Evolutionary conservation across 2,113 vertebrate species (phyloP), one percentile per base, ranked within the genome.

Genomic region (Embiotoca jacksoni): DNA sequence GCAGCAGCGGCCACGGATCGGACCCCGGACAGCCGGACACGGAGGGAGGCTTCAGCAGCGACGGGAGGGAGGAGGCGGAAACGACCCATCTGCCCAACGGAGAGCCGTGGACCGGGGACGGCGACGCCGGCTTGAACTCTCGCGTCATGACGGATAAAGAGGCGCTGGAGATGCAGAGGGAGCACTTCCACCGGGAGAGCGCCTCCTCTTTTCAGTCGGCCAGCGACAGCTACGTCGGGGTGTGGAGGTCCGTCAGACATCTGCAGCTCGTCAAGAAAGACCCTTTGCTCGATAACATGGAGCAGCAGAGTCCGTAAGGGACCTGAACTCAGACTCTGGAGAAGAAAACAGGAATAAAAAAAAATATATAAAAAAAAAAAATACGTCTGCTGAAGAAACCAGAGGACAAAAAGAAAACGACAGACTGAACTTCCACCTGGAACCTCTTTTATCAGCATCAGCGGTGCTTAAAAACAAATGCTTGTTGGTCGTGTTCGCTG

Each of bases 231-330:
- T 98, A 97, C 44, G 88, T 96, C 1, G 95, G 95, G 37, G 96
- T 99, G 68, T 98, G 96, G 97, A 93, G 97, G 65, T 95, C 98
- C 75, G 90, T 98, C 83, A 96, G 96, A 78, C 94, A 96, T 13
- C 88, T 96, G 78, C 96, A 94, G 83, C 96, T 98, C 39, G 80
- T 94, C 75, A 98, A 97, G 90, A 97, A 96, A 83, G 97, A 98
- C 88, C 95, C 96, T 75, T 91, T 98, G 89, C 91, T 98, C 80
- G 95, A 97, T 66, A 97, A 99, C 56, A 97, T 98, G 92, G 97
- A 98, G 88, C 89, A 97, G 83, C 94, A 96, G 88, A 97, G 96
- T 86, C 98, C 97, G n/a, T 98, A 96, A 52, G 30, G 1, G 33
- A 64, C 52, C 39, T 2, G 2, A 9, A 70, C 23, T 23, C 50